phyloP scores from a whole-genome alignment of 2,797 vertebrate genomes.

The Leptoclinus maculatus region DNA sequence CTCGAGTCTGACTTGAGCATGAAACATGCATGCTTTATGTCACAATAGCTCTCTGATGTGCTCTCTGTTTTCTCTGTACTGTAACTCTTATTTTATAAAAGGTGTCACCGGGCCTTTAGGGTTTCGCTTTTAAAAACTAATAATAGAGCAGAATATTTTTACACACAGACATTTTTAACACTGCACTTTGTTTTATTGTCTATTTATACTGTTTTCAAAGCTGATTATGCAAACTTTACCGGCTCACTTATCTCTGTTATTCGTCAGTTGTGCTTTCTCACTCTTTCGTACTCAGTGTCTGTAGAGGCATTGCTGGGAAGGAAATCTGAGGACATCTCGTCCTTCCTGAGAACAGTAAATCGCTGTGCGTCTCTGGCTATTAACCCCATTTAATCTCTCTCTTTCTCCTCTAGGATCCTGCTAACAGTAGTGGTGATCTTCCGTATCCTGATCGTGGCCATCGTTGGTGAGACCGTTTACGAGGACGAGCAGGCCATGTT shows the following conservation, averaged over 20 bases:
- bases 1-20: neutral
- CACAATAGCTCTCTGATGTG: neutral
- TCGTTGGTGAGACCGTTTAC: slow-evolving; percentile 92
- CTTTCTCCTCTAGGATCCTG: slow-evolving; percentile 84
- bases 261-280: neutral
- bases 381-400: slow-evolving; percentile 38
- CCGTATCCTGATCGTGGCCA: slow-evolving; percentile 93
- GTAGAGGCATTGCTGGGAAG: slow-evolving; percentile 1
- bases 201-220: slow-evolving; percentile 12
- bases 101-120: neutral
- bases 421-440: slow-evolving; percentile 95
- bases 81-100: neutral
- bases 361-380: neutral
- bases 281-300: neutral
- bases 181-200: neutral
- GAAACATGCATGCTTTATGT: neutral
- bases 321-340: slow-evolving; percentile 47
- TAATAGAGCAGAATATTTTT: slow-evolving; percentile 2
- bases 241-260: neutral
- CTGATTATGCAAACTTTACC: neutral
- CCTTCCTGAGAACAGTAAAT: neutral
- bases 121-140: slow-evolving; percentile 10
- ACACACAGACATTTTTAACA: neutral
- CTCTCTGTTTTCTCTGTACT: neutral
- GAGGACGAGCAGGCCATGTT: slow-evolving; percentile 95